Evolutionary conservation across 2,888 invertebrate species (phyloP), one percentile per base, ranked within the genome.

Genomic region (Aleiodes testaceus): DNA sequence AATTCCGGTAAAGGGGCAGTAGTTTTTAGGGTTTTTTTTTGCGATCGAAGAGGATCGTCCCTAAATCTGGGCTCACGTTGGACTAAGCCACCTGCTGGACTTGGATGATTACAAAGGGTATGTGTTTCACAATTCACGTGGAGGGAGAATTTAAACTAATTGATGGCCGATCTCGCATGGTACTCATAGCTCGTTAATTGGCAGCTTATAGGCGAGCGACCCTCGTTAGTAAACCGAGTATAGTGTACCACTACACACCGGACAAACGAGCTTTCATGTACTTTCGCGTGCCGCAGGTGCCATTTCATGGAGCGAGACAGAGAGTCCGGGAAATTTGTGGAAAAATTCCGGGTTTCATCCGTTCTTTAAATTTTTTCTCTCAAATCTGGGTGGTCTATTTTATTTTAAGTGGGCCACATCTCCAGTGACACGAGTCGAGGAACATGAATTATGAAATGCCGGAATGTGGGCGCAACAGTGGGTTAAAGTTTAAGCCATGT

Each of bases 171-270:
- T 81, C 81, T 77, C 75, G 80, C 77, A 78, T 78, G 80, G 81
- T 81, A 81, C 80, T 84, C 81, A 82, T 82, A 81, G 80, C 76
- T 79, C 78, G 83, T 85, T 85, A 85, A 85, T 85, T 85, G 84
- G 84, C 81, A 85, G 85, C 83, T 85, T 84, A 85, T 83, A 64
- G 42, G 81, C 78, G 79, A 79, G 73, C 78, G 79, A 78, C 74
- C 79, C 84, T 85, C 82, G 85, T 85, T 85, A 85, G 84, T 79
- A 78, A 77, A 74, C 75, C 59, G 64, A 59, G 53, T 50, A 42
- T 61, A 45, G 50, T 44, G 63, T 53, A 52, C 63, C 36, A 22
- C 47, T 63, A 61, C 20, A 26, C 26, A 59, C 20, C 18, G 22
- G 20, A 71, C 73, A 78, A 77, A 78, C 72, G 75, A 78, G 79